Conservation (phyloP, 2,797 vertebrate genomes). For the Apodemus agrarius region DNA sequence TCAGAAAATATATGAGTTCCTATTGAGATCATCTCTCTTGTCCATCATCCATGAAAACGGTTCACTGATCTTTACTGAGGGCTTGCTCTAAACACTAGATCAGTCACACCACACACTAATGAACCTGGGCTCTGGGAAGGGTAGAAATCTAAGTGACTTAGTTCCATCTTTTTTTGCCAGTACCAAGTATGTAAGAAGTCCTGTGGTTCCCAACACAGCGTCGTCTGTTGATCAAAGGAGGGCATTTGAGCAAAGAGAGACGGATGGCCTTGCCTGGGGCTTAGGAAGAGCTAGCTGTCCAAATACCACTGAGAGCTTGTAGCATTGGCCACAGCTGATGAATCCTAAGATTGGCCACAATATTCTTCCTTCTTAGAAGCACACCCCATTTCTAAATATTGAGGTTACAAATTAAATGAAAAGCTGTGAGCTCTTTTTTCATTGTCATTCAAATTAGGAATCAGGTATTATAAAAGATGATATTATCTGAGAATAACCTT, state of each 20-base stretch:
- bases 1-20: not conserved
- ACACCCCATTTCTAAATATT: conserved; percentile 54
- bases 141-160: not conserved
- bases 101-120: not conserved
- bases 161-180: conserved; percentile 38
- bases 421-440: conserved; percentile 5
- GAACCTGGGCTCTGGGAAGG: not conserved
- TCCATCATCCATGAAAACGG: not conserved
- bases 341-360: conserved; percentile 29
- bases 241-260: not conserved
- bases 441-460: conserved; percentile 43
- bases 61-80: not conserved
- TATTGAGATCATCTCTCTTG: not conserved
- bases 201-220: not conserved
- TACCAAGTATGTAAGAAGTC: conserved; percentile 10
- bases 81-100: not conserved
- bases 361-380: conserved; percentile 45
- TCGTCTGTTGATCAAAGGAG: conserved; percentile 58
- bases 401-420: conserved; percentile 43
- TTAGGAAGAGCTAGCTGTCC: conserved; percentile 11
- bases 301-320: not conserved
- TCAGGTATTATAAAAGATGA: conserved; percentile 34
- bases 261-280: not conserved
- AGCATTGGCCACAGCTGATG: not conserved
- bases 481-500: conserved; percentile 1